Evolutionary conservation across 2,888 invertebrate species (phyloP).

Genomic region (Phengaris arion): DNA sequence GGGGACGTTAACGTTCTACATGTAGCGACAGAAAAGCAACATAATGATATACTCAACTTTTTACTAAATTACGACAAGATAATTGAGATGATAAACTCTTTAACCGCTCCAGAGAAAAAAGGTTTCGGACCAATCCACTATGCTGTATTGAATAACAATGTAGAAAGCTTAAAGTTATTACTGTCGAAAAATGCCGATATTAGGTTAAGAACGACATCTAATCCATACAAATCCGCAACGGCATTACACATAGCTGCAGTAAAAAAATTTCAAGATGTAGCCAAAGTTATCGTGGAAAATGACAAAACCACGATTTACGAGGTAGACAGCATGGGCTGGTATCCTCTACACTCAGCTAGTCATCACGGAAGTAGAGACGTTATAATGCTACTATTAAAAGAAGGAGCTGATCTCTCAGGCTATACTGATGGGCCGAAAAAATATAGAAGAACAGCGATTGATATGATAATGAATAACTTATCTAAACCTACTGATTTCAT

Average conservation of each 20-base stretch:
- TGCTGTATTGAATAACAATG: conserved; percentile 76
- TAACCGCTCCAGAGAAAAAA: conserved; percentile 59
- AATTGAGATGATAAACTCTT: conserved; percentile 54
- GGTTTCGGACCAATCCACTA: conserved; percentile 76
- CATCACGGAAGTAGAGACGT: conserved; percentile 80
- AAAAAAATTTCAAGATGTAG: conserved; percentile 61
- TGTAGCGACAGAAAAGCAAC: conserved; percentile 78
- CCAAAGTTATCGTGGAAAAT: conserved; percentile 57
- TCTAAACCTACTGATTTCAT: conserved; percentile 77
- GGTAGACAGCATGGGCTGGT: conserved; percentile 62
- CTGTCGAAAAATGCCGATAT: conserved; percentile 69
- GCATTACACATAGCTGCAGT: conserved; percentile 72
- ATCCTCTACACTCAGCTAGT: conserved; percentile 71
- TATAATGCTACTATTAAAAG: conserved; percentile 61
- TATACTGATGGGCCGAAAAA: conserved; percentile 65
- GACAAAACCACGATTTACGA: conserved; percentile 68
- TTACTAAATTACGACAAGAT: conserved; percentile 69
- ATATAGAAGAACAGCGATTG: conserved; percentile 68
- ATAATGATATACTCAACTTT: conserved; percentile 73
- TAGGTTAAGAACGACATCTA: conserved; percentile 62
- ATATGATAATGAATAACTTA: conserved; percentile 73
- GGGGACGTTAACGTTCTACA: conserved; percentile 80
- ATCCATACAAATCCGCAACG: conserved; percentile 64
- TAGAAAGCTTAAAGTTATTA: conserved; percentile 67
- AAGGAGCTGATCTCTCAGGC: conserved; percentile 70